phyloP scores from a whole-genome alignment of 2,797 vertebrate genomes.

The Varecia variegata region DNA sequence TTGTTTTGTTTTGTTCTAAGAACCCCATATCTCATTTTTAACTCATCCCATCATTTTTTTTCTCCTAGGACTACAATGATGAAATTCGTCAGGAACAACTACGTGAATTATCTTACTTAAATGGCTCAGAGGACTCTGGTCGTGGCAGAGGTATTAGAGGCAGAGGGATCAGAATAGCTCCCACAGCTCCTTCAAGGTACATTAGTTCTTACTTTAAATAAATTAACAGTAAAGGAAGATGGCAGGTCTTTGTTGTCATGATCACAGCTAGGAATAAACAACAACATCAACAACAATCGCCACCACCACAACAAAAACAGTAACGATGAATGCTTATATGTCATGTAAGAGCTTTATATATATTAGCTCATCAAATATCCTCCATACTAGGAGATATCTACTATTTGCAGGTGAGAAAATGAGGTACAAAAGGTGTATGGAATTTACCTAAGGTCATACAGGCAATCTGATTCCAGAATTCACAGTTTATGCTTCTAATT shows the following conservation, averaged over 20 bases:
- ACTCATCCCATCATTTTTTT: slow-evolving; percentile 30
- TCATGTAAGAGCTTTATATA: not conserved
- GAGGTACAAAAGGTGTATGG: not conserved
- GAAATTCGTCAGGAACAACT: slow-evolving; percentile 99
- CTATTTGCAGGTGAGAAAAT: not conserved
- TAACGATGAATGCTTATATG: not conserved
- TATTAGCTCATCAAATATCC: not conserved
- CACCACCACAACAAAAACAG: not conserved
- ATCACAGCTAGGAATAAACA: not conserved
- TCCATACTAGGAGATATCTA: not conserved
- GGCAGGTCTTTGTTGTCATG: not conserved
- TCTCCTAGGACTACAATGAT: slow-evolving; percentile 95
- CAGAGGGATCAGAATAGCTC: slow-evolving; percentile 88
- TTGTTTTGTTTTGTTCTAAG: not conserved
- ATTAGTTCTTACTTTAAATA: slow-evolving; percentile 8
- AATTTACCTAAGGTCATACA: not conserved
- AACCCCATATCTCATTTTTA: not conserved
- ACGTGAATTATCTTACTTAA: slow-evolving; percentile 96
- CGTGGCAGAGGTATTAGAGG: slow-evolving; percentile 90
- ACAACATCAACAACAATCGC: not conserved
- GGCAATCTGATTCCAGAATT: not conserved
- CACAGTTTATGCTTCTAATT: not conserved
- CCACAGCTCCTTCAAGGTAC: slow-evolving; percentile 90
- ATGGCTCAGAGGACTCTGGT: slow-evolving; percentile 94
- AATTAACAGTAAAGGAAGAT: not conserved